phyloP scores from a whole-genome alignment of 2,797 vertebrate genomes.

The Acrossocheilus fasciatus region DNA sequence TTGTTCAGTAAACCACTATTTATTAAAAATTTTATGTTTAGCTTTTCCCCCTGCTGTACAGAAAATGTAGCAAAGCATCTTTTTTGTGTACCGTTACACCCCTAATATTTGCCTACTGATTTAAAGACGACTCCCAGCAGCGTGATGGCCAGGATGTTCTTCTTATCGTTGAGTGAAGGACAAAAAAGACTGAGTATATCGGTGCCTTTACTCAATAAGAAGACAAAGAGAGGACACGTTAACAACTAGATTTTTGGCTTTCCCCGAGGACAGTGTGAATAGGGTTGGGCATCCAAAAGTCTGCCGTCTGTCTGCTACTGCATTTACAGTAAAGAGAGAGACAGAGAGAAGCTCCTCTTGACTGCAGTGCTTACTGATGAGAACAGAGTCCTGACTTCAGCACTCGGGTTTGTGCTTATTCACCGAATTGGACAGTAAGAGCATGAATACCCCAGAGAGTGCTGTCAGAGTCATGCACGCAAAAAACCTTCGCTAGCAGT shows the following conservation, averaged over 20 bases:
- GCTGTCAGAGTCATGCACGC: neutral
- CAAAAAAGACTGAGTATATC: too few species aligned
- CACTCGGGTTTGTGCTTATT: conserved; percentile 67
- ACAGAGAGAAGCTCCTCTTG: conserved; percentile 17
- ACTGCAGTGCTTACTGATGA: conserved; percentile 54
- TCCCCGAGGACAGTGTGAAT: neutral
- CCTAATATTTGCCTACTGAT: too few species aligned
- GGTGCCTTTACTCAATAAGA: too few species aligned
- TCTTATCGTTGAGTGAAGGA: too few species aligned
- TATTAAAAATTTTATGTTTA: too few species aligned
- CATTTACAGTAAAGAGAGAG: conserved; percentile 36
- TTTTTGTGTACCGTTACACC: too few species aligned
- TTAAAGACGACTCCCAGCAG: too few species aligned
- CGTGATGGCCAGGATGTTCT: too few species aligned
- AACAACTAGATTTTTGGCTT: neutral
- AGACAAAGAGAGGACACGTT: neutral
- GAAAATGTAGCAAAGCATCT: too few species aligned
- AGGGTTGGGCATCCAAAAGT: neutral
- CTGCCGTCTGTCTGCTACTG: conserved; percentile 25
- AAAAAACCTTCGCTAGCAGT: neutral
- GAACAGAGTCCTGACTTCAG: conserved; percentile 52
- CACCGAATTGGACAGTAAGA: conserved; percentile 59
- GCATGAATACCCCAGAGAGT: conserved; percentile 11
- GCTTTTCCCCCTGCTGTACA: too few species aligned
- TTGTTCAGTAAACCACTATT: too few species aligned